Base-by-base conservation (phyloP, 1,140 invertebrate species). In the Bicyclus anynana region DNA sequence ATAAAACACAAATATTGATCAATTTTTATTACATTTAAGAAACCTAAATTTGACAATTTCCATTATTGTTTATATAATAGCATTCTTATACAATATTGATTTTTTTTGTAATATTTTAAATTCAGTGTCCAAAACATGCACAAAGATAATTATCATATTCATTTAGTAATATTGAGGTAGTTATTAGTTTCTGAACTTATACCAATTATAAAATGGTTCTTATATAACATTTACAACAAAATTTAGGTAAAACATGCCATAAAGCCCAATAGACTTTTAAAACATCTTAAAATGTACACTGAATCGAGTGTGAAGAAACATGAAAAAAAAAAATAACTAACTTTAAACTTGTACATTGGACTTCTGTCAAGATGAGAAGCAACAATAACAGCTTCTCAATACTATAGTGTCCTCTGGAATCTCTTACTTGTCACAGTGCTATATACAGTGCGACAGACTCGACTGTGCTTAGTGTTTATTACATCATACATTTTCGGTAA, bases 101-200 rank as follows among this genome's bases (percentile, higher is more conserved):
- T 69, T 77, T 69, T 77, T 74, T 71, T 67, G 72, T 78, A 66
- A 71, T 76, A 38, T 78, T 78, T 77, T 72, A 65, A 75, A 77
- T 74, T 85, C 80, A 84, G 74, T 85, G 84, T 72, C 79, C 78
- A 82, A 87, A 85, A 87, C 78, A 84, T 87, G 81, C 80, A 81
- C 80, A 83, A 84, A 83, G 80, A 84, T 87, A 84, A 84, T 84
- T 80, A 84, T 84, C 75, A 83, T 83, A 84, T 82, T 77, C 80
- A 85, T 87, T 87, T 87, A 87, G 84, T 84, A 87, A 84, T 83
- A 84, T 84, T 84, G 84, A 87, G 84, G 84, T 87, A 87, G 84
- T 84, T 87, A 87, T 87, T 84, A 83, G 84, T 87, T 87, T 87
- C 81, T 78, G 78, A 87, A 87, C 84, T 87, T 87, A 87, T 84